Evolutionary conservation across 2,888 invertebrate species (phyloP).

Genomic region (Diachrysia chrysitis): DNA sequence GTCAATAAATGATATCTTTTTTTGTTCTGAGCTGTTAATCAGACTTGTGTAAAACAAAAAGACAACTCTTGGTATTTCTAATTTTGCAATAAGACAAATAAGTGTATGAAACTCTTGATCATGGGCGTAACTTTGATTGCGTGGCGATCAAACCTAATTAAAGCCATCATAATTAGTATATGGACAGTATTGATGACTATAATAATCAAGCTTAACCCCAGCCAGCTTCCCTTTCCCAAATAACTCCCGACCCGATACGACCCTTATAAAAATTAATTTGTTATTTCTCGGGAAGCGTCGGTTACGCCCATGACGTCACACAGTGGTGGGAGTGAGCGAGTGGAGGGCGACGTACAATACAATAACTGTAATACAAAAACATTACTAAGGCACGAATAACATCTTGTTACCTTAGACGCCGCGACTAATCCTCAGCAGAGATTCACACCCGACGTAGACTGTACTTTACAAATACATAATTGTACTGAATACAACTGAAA

Average conservation of each 20-base stretch:
- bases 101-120: slow-evolving; percentile 19
- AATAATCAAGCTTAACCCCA: slow-evolving; percentile 8
- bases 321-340: slow-evolving; percentile 23
- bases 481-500: slow-evolving; percentile 4
- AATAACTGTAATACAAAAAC: slow-evolving; percentile 69
- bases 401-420: slow-evolving; percentile 66
- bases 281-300: slow-evolving; percentile 22
- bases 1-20: background rate
- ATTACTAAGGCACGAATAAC: slow-evolving; percentile 82
- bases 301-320: slow-evolving; percentile 39
- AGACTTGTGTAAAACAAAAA: slow-evolving; percentile 8
- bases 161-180: slow-evolving; percentile 15
- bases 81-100: slow-evolving; percentile 21
- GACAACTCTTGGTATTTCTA: slow-evolving; percentile 6
- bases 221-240: slow-evolving; percentile 28
- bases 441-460: slow-evolving; percentile 32
- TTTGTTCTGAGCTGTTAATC: slow-evolving; percentile 9
- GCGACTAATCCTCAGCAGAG: slow-evolving; percentile 48
- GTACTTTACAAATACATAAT: background rate
- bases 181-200: slow-evolving; percentile 25
- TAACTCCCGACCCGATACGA: slow-evolving; percentile 5
- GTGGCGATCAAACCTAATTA: slow-evolving; percentile 2
- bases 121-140: slow-evolving; percentile 26
- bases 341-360: slow-evolving; percentile 66
- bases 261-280: slow-evolving; percentile 33